These are phyloP conservation scores for Siniperca knerii DNA, from an alignment of 2,113 vertebrate genomes.

Conservation along the genomic window DNA sequence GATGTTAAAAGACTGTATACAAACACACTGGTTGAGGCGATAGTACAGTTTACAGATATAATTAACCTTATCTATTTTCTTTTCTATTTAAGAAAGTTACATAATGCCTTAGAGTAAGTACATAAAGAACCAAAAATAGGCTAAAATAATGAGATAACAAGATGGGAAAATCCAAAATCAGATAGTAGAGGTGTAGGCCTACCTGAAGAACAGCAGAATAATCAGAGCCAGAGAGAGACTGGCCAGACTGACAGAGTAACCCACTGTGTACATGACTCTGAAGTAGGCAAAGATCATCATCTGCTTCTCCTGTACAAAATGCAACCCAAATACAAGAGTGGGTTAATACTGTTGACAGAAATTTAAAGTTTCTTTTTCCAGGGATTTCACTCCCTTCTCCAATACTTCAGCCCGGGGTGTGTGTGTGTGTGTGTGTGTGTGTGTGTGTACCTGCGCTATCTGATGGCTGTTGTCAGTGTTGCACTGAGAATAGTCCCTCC, in stretches of 20 bases:
- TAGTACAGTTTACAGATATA: too few relatives aligned
- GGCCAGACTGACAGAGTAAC: slow-evolving; percentile 85
- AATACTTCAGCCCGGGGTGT: neutral
- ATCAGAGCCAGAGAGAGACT: slow-evolving; percentile 82
- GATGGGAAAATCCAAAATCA: neutral
- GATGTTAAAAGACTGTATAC: too few relatives aligned
- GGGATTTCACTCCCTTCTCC: neutral
- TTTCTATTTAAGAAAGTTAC: too few relatives aligned
- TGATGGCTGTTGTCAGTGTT: neutral
- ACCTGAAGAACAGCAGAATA: slow-evolving; percentile 41
- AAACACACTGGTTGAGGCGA: neutral
- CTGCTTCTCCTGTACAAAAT: slow-evolving; percentile 77
- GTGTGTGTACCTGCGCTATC: neutral
- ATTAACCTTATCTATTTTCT: too few relatives aligned
- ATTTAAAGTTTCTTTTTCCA: neutral
- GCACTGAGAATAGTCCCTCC: slow-evolving; percentile 36
- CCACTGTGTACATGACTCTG: slow-evolving; percentile 85
- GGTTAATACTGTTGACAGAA: neutral
- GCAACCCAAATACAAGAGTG: slow-evolving; percentile 53
- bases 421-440: neutral
- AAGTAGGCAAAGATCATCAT: slow-evolving; percentile 79
- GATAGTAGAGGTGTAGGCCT: neutral
- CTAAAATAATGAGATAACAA: neutral
- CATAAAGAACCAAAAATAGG: neutral
- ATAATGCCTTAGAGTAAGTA: neutral